Base-by-base conservation (phyloP, 2,888 invertebrate species). In the Bibio marci region DNA sequence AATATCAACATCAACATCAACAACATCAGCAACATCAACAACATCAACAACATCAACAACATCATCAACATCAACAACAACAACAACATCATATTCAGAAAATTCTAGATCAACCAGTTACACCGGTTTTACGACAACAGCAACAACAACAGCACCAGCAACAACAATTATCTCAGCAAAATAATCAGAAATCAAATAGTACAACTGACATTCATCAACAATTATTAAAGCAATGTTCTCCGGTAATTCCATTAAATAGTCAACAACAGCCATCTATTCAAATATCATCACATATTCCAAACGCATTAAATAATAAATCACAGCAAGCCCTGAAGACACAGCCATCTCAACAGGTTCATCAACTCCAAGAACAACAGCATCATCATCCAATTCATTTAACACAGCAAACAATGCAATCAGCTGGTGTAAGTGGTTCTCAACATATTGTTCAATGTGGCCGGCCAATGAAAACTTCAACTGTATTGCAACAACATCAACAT, bases 361-460 rank as follows among this genome's bases (percentile, higher is more conserved):
- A n/a, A 28, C 35, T 5, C 31, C 6, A 38, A 30, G 13, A 33
- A 33, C 7, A 33, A 17, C 17, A 22, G 8, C 33, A 18, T 33
- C 33, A 7, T 8, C 33, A 14, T 4, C 10, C 15, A 7, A 14
- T 14, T 7, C 10, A 31, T n/a, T n/a, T n/a, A 31, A 13, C 15
- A 6, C 4, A 10, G 4, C n/a, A 35, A n/a, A 37, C 39, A 14
- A 43, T 42, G 17, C 43, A 43, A 38, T 42, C 41, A 4, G 47
- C 53, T 2, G 57, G 54, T 2, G 49, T 48, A 4, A n/a, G n/a
- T n/a, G n/a, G n/a, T n/a, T 53, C 58, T 5, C 57, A 59, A 8
- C 61, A 62, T 51, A 60, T 60, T 0, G 62, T 62, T 37, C 62
- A 65, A 44, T 34, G 34, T n/a, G 34, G 19, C 19, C 8, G 19